phyloP scores from a whole-genome alignment of 2,113 vertebrate species.

The Lasiurus borealis region DNA sequence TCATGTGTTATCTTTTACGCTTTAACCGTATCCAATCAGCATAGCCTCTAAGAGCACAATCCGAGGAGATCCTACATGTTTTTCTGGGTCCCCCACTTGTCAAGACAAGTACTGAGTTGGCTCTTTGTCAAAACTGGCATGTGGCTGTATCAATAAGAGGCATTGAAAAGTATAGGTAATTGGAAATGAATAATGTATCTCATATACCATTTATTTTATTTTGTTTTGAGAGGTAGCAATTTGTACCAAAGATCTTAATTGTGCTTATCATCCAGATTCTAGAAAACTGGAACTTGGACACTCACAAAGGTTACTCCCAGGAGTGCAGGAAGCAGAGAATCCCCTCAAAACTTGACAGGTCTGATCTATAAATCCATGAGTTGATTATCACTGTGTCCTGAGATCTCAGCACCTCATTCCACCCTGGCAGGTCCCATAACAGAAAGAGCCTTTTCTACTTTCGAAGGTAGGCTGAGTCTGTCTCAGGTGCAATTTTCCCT shows the following conservation, averaged over 20 bases:
- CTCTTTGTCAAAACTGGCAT: neutral
- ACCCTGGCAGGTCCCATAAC: too few relatives aligned
- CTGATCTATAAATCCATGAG: neutral
- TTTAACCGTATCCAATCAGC: neutral
- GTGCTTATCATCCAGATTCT: neutral
- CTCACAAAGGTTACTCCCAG: neutral
- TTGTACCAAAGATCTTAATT: neutral
- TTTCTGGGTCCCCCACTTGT: neutral
- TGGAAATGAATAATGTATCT: neutral
- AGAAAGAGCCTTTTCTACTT: neutral
- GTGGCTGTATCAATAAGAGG: neutral
- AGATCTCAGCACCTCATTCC: neutral
- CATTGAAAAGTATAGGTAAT: neutral
- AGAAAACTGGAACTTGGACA: neutral
- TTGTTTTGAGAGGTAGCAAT: neutral
- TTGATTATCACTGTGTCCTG: neutral
- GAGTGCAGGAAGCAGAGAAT: neutral
- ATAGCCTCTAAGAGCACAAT: neutral
- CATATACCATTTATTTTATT: slow-evolving; percentile 21
- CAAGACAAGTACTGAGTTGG: neutral
- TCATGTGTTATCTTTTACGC: neutral
- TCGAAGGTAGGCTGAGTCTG: neutral
- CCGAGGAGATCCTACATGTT: neutral
- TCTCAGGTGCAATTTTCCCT: neutral
- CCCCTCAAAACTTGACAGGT: neutral